Evolutionary conservation across 2,888 invertebrate species (phyloP), one percentile per base, ranked within the genome.

Genomic region (Pachliopta kotzebuea): DNA sequence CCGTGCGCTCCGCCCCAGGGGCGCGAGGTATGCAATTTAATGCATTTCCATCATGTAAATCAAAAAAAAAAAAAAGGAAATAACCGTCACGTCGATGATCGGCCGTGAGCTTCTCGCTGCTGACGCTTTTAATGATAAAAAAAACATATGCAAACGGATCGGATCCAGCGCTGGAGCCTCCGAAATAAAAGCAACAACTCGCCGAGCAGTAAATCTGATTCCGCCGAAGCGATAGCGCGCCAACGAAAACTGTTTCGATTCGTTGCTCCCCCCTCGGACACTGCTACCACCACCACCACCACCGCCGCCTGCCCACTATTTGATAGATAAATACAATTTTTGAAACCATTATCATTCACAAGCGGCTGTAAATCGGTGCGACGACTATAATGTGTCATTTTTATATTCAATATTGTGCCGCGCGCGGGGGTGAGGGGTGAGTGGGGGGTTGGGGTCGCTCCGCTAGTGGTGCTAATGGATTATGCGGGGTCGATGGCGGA

Each of bases 401-500:
- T 79, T 78, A 74, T 77, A 79, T 81, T 78, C 70, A 81, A 83
- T 82, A 83, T 83, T 77, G 79, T 78, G 75, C 72, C 64, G 70
- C 37, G 37, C 31, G 37, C 14, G 37, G 37, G 1, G 37, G 37
- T 37, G 37, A 14, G 14, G 9, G 14, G 37, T 14, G 37, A 14
- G 9, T 57, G 73, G 66, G 70, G 75, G 73, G 77, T 77, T 75
- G 78, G 69, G 72, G 68, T 73, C 77, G 81, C n/a, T 81, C 79
- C 73, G 62, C 66, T 67, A 69, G 66, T 66, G 69, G 66, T 66
- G 63, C 71, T 76, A 76, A 77, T 76, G 73, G 75, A 79, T 77
- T 76, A 72, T 63, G 66, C 70, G 65, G 61, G 74, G 74, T 71
- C 73, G 74, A 72, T 67, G 63, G 69, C 37, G 57, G 67, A 71